Percentiles rank a stretch among this genome's conserved stretches.
These are phyloP conservation scores for Drosophila mojavensis DNA, from an alignment of 1,140 invertebrate genomes.

Conservation along the genomic window DNA sequence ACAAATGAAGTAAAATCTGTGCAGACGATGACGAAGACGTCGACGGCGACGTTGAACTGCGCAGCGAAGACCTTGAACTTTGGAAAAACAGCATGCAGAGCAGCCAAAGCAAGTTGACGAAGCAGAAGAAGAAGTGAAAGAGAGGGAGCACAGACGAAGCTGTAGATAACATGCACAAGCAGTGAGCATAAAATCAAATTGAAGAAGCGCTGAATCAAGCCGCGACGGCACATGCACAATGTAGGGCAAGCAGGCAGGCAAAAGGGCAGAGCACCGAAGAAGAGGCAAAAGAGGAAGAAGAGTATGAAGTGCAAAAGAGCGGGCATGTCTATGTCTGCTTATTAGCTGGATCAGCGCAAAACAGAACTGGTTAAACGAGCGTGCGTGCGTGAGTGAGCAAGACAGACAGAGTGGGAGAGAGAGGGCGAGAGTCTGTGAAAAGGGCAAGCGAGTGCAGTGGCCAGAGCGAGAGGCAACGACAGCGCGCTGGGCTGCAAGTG, in stretches of 20 bases:
- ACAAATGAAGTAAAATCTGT: constrained; percentile 53
- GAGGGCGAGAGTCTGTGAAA: not conserved
- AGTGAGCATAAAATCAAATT: constrained; percentile 38
- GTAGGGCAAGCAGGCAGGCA: constrained; percentile 61
- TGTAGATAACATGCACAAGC: constrained; percentile 38
- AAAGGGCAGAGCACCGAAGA: not conserved
- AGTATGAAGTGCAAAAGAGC: constrained; percentile 10
- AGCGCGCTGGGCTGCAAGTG: constrained; percentile 36
- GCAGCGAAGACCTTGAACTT: constrained; percentile 70
- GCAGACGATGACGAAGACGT: constrained; percentile 36
- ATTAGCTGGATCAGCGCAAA: constrained; percentile 67
- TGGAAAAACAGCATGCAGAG: constrained; percentile 40
- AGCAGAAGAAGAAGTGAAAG: constrained; percentile 29
- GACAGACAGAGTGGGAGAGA: constrained; percentile 10
- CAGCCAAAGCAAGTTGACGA: not conserved
- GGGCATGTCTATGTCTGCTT: constrained; percentile 48
- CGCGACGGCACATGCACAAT: constrained; percentile 49
- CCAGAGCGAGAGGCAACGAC: not conserved
- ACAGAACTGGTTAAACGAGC: constrained; percentile 61
- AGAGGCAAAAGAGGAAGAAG: not conserved
- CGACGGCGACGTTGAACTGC: constrained; percentile 38
- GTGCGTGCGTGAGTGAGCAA: too few relatives aligned
- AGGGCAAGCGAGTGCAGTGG: not conserved
- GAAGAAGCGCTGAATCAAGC: constrained; percentile 47
- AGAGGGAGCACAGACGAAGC: constrained; percentile 10